phyloP scores from a whole-genome alignment of 2,113 vertebrate species.

The Sitta europaea region DNA sequence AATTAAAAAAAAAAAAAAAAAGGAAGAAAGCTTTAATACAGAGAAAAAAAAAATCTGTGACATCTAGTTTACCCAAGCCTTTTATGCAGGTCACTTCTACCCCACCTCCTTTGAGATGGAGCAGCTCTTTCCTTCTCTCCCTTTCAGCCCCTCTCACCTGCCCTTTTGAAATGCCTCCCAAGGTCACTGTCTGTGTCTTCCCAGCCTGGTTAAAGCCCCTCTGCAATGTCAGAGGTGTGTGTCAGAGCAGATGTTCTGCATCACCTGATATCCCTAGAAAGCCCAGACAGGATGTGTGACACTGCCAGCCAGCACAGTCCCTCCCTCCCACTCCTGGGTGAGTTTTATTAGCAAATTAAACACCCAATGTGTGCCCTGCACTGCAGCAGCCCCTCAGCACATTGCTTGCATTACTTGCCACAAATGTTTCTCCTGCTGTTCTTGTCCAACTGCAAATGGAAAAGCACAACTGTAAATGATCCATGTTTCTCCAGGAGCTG shows the following conservation, averaged over 20 bases:
- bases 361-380: too few species aligned
- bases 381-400: not conserved
- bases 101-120: not conserved
- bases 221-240: not conserved
- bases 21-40: not conserved
- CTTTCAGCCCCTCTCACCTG: not conserved
- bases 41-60: not conserved
- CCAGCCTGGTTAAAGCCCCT: not conserved
- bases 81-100: not conserved
- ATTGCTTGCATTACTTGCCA: not conserved
- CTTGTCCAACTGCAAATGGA: accelerated
- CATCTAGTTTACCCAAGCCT: not conserved
- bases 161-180: not conserved
- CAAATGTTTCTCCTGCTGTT: not conserved
- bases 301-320: not conserved
- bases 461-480: not conserved
- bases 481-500: not conserved
- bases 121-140: not conserved
- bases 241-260: not conserved
- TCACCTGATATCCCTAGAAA: not conserved
- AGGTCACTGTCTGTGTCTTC: not conserved
- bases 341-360: not conserved
- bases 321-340: not conserved
- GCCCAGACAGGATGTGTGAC: not conserved
- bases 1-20: not conserved